Evolutionary conservation across 2,797 vertebrate species (phyloP).

Genomic region (Sebastes itinus): DNA sequence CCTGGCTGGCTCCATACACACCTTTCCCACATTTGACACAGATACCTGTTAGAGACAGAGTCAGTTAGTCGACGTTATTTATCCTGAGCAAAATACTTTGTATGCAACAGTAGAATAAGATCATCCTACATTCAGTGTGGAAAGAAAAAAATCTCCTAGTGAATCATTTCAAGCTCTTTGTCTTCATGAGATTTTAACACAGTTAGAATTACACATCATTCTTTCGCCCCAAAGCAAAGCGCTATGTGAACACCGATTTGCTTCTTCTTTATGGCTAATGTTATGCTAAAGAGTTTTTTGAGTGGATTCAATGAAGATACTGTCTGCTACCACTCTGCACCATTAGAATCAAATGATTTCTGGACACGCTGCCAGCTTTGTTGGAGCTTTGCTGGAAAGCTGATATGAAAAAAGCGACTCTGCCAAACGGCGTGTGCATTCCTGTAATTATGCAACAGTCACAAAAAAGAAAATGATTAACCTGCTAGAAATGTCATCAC

Average conservation of each 20-base stretch:
- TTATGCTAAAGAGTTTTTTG: neutral
- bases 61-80: neutral
- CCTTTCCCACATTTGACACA: conserved; percentile 98
- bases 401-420: neutral
- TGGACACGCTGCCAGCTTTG: conserved; percentile 1
- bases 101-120: neutral
- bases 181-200: neutral
- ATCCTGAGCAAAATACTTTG: neutral
- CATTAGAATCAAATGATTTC: neutral
- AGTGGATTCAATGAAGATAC: neutral
- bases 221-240: neutral
- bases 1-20: conserved; percentile 97
- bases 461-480: neutral
- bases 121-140: neutral
- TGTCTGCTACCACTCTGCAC: neutral
- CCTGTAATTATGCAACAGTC: conserved; percentile 12
- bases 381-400: neutral
- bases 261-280: neutral
- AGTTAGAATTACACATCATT: neutral
- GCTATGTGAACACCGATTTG: neutral
- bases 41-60: conserved; percentile 86
- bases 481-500: neutral
- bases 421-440: neutral
- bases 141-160: neutral
- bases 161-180: neutral